Evolutionary conservation across 2,797 vertebrate genomes (phyloP), one percentile per base, ranked within the genome.

Genomic region (Fringilla coelebs): DNA sequence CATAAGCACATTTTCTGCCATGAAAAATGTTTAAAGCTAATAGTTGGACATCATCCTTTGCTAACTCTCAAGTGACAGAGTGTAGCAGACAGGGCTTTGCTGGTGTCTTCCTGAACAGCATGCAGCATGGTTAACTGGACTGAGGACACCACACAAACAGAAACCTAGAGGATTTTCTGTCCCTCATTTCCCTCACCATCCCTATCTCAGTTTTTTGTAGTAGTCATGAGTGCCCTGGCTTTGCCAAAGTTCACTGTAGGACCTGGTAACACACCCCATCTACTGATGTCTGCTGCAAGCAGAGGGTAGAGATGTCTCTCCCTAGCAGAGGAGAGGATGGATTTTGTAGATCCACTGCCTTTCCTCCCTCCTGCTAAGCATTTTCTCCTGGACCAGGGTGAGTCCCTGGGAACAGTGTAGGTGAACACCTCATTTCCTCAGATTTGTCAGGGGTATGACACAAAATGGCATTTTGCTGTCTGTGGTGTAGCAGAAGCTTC

Each of bases 401-500:
- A 43, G 29, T 63, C 43, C 55, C 75, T 73, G 68, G 40, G 82
- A 71, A 17, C 32, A 18, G 3, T 10, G 25, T 4, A n/a, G 36
- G 22, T 11, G 25, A 19, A 2, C 28, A 17, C 6, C 36, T 79
- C 26, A 11, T 34, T 45, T 93, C 24, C 41, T 85, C 54, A 58
- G 31, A 10, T 66, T 75, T 1, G 0, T 51, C n/a, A 14, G 10
- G 41, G 12, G 0, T 45, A 7, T 28, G 15, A 48, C 54, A 62
- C 16, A 85, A 85, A 91, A 93, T 66, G 75, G 15, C 48, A 55
- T 52, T 29, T 61, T 1, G 2, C 40, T 62, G 7, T 34, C 58
- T 89, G 58, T 57, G 81, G 51, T n/a, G 70, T 75, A 61, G 70
- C 62, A 34, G 75, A 68, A 62, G 12, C 36, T 91, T 87, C 26